Conservation (phyloP, 92 coral and sea anemone species). For the Zoanthus sociatus region DNA sequence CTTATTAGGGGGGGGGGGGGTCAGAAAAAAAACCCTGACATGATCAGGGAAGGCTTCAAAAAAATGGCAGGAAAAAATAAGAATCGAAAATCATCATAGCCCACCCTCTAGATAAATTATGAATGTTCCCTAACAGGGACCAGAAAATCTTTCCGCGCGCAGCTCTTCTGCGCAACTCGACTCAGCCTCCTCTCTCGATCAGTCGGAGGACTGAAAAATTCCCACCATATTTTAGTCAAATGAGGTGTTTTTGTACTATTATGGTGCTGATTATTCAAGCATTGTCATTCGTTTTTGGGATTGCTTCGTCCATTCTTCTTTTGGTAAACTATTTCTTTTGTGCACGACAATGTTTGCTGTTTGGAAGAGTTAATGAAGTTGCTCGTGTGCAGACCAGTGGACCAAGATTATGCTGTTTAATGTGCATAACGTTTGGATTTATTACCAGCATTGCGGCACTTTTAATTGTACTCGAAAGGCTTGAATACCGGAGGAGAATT, state of each 20-base stretch:
- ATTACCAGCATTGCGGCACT: background rate
- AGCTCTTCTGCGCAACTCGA: slow-evolving; percentile 36
- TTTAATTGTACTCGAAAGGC: background rate
- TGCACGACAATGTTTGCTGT: slow-evolving; percentile 28
- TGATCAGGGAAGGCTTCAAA: too few species aligned
- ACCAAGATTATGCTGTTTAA: slow-evolving; percentile 16
- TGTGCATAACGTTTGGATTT: slow-evolving; percentile 3
- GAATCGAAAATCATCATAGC: too few species aligned
- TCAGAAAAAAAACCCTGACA: too few species aligned
- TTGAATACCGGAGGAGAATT: slow-evolving; percentile 7
- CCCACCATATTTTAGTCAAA: too few species aligned
- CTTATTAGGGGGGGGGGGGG: too few species aligned
- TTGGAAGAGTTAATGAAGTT: slow-evolving; percentile 25
- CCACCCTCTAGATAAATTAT: too few species aligned
- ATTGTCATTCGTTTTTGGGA: background rate
- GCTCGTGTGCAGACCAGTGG: slow-evolving; percentile 20
- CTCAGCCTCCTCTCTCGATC: background rate
- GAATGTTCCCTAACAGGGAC: too few species aligned
- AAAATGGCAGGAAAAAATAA: too few species aligned
- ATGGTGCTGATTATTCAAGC: background rate
- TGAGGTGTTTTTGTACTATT: background rate
- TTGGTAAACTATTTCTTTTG: slow-evolving; percentile 16
- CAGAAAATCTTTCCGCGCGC: slow-evolving; percentile 1
- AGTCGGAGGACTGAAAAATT: background rate
- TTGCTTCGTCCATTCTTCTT: slow-evolving; percentile 3